A percentile compares a stretch with the other conserved stretches of the same genome.
These are phyloP conservation scores for Silurus lanzhouensis DNA, from an alignment of 2,797 vertebrate species.

Conservation along the genomic window DNA sequence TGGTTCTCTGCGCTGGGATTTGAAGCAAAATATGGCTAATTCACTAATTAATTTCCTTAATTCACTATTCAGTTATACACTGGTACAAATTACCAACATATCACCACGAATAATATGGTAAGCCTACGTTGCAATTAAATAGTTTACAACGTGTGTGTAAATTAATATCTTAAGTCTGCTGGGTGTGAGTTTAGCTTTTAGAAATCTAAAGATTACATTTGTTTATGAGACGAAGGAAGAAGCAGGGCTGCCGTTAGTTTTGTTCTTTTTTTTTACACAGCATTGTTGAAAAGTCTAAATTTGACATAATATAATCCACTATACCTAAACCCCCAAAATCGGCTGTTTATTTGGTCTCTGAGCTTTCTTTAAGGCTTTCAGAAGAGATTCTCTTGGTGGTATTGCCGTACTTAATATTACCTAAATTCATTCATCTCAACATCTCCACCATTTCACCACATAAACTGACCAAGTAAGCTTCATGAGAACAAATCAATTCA, in stretches of 20 bases:
- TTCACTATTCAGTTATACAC: not conserved
- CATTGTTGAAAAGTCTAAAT: constrained; percentile 1
- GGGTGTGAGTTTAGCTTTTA: constrained; percentile 10
- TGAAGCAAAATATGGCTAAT: not conserved
- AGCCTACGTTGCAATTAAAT: constrained; percentile 17
- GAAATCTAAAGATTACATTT: constrained; percentile 8
- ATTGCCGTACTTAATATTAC: constrained; percentile 42
- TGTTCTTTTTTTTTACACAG: not conserved
- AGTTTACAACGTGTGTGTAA: constrained; percentile 36
- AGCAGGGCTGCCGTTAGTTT: constrained; percentile 1
- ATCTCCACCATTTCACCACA: constrained; percentile 5
- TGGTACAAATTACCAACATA: constrained; percentile 1
- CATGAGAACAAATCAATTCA: constrained; percentile 4
- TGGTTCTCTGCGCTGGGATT: not conserved
- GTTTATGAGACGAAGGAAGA: not conserved
- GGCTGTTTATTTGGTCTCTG: constrained; percentile 13
- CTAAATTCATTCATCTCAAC: not conserved
- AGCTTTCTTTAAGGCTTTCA: constrained; percentile 2
- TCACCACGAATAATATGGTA: not conserved
- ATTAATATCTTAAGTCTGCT: constrained; percentile 6
- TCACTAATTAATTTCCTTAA: not conserved
- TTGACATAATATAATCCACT: not conserved
- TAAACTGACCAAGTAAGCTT: constrained; percentile 39
- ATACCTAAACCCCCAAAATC: not conserved
- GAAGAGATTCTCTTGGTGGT: constrained; percentile 31